Conservation (phyloP, 2,888 invertebrate genomes). For the Caenorhabditis panamensis region DNA sequence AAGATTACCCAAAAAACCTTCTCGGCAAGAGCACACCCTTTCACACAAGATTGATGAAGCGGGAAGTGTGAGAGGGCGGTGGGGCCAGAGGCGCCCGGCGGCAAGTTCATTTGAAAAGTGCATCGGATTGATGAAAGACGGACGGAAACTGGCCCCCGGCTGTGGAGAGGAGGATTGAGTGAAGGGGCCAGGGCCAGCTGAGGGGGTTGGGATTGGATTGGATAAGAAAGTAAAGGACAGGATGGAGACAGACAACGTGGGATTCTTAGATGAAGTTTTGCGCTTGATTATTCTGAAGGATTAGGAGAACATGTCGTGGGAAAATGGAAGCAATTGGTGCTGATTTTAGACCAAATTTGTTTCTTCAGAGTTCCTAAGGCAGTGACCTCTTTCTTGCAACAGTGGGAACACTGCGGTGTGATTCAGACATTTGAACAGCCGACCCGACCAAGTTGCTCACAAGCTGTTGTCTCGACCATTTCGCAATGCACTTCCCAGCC, state of each 20-base stretch:
- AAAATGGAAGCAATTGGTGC: no score
- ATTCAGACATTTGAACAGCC: background rate
- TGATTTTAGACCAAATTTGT: no score
- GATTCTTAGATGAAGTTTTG: background rate
- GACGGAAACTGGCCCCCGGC: background rate
- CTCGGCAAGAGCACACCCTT: conserved; percentile 25
- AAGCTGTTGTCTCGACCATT: background rate
- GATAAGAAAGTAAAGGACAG: background rate
- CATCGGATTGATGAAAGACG: conserved; percentile 53
- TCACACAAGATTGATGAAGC: conserved; percentile 53
- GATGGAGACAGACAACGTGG: background rate
- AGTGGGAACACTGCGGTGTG: background rate
- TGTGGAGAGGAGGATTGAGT: no score
- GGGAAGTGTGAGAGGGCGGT: conserved; percentile 30
- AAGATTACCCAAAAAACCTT: conserved; percentile 50
- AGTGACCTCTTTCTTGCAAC: no score
- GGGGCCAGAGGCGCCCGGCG: conserved; percentile 6
- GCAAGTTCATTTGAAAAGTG: conserved; percentile 49
- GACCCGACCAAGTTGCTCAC: background rate
- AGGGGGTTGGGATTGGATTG: no score
- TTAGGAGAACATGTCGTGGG: background rate
- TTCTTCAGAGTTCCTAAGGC: no score
- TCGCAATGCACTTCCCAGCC: background rate
- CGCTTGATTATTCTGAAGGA: background rate
- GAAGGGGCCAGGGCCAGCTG: no score